phyloP scores from a whole-genome alignment of 2,797 vertebrate genomes.

The Sebastolobus alascanus region DNA sequence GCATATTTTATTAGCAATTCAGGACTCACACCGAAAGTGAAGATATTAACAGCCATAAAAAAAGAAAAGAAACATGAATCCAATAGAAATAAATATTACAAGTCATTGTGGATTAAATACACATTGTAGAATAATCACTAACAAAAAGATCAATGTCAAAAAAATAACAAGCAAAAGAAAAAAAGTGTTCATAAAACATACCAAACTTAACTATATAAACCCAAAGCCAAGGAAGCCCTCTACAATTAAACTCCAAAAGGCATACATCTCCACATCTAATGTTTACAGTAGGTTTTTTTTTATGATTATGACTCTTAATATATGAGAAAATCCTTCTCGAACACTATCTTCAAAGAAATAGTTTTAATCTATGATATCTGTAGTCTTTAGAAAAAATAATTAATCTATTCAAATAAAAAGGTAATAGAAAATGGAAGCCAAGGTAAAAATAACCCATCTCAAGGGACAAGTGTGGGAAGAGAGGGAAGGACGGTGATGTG shows the following conservation, averaged over 20 bases:
- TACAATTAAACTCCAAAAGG: constrained; percentile 84
- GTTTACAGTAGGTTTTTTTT: constrained; percentile 58
- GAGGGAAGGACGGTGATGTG: constrained; percentile 51
- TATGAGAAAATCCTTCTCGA: constrained; percentile 64
- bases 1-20: constrained; percentile 68
- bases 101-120: constrained; percentile 86
- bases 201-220: constrained; percentile 85
- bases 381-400: constrained; percentile 59
- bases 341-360: constrained; percentile 59
- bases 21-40: constrained; percentile 61
- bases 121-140: constrained; percentile 82
- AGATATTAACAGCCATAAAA: constrained; percentile 76
- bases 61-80: constrained; percentile 64
- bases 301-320: constrained; percentile 65
- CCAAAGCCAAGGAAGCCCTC: constrained; percentile 84
- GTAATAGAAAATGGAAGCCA: constrained; percentile 72
- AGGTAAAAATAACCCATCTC: constrained; percentile 52
- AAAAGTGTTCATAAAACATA: constrained; percentile 77
- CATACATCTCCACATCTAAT: constrained; percentile 84
- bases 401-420: constrained; percentile 59
- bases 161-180: constrained; percentile 74
- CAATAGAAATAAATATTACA: constrained; percentile 93
- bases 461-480: constrained; percentile 3
- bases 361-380: constrained; percentile 62
- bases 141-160: constrained; percentile 75